Evolutionary conservation across 2,113 vertebrate genomes (phyloP).

Genomic region (Ammodytes dubius): DNA sequence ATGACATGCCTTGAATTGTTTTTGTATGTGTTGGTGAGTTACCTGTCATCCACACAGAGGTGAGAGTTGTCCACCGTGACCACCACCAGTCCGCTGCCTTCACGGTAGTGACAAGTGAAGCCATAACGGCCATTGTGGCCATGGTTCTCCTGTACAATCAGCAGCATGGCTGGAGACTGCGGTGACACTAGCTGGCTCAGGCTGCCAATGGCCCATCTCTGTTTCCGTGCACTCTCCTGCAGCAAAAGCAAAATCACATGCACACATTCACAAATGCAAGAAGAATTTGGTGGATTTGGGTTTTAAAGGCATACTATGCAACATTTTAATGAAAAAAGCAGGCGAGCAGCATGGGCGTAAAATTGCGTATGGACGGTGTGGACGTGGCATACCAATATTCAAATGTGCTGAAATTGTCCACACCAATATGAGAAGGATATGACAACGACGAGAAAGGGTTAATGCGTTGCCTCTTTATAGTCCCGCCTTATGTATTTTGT

Average conservation of each 20-base stretch:
- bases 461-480: too few relatives aligned
- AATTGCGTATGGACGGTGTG: too few relatives aligned
- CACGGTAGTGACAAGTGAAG: constrained; percentile 63
- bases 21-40: constrained; percentile 6
- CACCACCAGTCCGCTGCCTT: constrained; percentile 76
- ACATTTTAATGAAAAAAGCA: too few relatives aligned
- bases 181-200: constrained; percentile 80
- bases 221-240: constrained; percentile 70
- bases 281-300: too few relatives aligned
- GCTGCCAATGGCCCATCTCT: constrained; percentile 59
- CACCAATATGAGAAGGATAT: too few relatives aligned
- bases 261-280: background rate
- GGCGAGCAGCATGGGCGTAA: too few relatives aligned
- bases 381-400: too few relatives aligned
- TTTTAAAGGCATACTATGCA: too few relatives aligned
- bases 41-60: constrained; percentile 81
- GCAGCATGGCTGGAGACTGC: constrained; percentile 76
- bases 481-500: too few relatives aligned
- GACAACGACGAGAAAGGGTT: too few relatives aligned
- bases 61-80: constrained; percentile 61
- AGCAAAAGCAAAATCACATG: constrained; percentile 27
- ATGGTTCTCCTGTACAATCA: constrained; percentile 72
- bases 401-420: too few relatives aligned
- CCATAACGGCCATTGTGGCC: constrained; percentile 65
- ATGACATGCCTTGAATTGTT: background rate